Base-by-base conservation (phyloP, 2,797 vertebrate species). In the Premnoplex brunnescens region DNA sequence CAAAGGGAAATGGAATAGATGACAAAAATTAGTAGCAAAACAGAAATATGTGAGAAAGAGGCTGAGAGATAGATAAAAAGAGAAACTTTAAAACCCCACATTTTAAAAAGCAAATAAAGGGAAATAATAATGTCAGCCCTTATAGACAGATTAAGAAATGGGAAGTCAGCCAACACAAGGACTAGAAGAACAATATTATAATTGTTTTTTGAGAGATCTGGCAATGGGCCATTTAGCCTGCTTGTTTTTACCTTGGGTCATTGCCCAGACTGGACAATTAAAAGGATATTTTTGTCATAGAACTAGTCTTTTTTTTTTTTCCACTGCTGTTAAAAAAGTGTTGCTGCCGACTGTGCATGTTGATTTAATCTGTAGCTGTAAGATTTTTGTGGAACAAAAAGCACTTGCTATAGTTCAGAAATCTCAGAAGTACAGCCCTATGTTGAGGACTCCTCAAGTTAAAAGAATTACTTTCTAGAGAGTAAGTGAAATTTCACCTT, bases 251-350 rank as follows among this genome's bases (percentile, higher is more conserved):
- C 85, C 66, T 97, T 98, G 97, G 96, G 89, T 88, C 88, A 30
- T 44, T 97, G 97, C 96, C 97, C 97, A 97, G 95, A 90, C 84
- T 95, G 93, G 96, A 97, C 96, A 98, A 97, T 98, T 97, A 97
- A 95, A 94, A 97, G 84, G 93, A 93, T 97, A 97, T 96, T 97
- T 97, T 95, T 95, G 89, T 94, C 93, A 94, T 52, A 73, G 64
- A 89, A 83, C 44, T 77, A 88, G 85, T 72, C 44, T 89, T 90
- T 97, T 97, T 96, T 96, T 96, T 95, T 95, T 96, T n/a, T n/a
- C n/a, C 85, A 76, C 62, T 88, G 74, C 54, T 90, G 58, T 96
- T 98, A 97, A 97, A 91, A 87, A 86, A 83, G 43, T 95, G 88
- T 95, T 23, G 48, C 86, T 93, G 87, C 87, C 78, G 94, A 96